Percentiles rank a stretch among this genome's conserved stretches.
These are phyloP conservation scores for Melanerpes formicivorus DNA, from an alignment of 2,113 vertebrate species.

Conservation along the genomic window DNA sequence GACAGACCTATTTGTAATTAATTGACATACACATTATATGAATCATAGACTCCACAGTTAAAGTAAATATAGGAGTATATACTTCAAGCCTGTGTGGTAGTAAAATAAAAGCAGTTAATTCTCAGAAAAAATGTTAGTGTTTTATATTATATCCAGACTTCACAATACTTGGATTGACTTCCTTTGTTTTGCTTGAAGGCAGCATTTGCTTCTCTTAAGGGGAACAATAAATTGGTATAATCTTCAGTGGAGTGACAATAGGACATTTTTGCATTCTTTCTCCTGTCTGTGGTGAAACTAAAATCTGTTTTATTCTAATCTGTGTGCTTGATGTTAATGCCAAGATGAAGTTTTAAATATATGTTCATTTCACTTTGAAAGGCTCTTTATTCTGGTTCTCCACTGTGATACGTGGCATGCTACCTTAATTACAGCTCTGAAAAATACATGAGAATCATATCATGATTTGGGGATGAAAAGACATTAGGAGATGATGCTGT, in stretches of 20 bases:
- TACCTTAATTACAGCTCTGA: neutral
- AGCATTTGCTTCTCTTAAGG: slow-evolving; percentile 11
- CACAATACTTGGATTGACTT: slow-evolving; percentile 34
- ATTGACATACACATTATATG: neutral
- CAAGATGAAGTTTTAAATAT: neutral
- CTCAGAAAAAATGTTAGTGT: slow-evolving; percentile 27
- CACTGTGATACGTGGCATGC: neutral
- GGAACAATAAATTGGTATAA: slow-evolving; percentile 4
- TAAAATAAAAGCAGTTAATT: slow-evolving; percentile 40
- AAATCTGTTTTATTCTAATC: neutral
- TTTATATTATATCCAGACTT: slow-evolving; percentile 38
- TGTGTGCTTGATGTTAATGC: neutral
- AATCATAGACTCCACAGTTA: neutral
- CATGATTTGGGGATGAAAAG: neutral
- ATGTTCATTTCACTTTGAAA: neutral
- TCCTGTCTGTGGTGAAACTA: neutral
- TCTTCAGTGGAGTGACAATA: slow-evolving; percentile 24
- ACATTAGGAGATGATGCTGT: neutral
- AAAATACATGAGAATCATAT: neutral
- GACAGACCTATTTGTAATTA: neutral
- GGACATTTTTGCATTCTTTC: neutral
- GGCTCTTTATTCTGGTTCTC: neutral
- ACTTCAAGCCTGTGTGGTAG: neutral
- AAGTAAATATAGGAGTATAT: neutral
- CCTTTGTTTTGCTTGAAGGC: slow-evolving; percentile 7